phyloP scores from a whole-genome alignment of 2,113 vertebrate genomes.

The Otis tarda region DNA sequence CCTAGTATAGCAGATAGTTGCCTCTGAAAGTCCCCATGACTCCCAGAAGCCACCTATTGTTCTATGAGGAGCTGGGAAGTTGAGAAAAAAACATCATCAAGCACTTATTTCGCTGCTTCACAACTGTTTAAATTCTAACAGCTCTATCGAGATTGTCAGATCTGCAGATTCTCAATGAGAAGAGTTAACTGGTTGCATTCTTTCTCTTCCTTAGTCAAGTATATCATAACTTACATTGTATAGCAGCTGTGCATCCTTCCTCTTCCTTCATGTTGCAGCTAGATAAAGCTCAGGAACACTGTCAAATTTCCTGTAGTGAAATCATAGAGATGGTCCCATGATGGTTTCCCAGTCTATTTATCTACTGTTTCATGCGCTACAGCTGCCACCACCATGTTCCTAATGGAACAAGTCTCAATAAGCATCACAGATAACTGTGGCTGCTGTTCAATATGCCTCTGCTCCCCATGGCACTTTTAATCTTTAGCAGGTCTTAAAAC shows the following conservation, averaged over 20 bases:
- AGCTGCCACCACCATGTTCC: fast-evolving
- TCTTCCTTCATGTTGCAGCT: neutral
- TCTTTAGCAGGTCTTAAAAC: neutral
- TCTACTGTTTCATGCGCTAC: neutral
- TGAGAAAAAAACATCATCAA: neutral
- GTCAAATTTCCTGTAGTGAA: neutral
- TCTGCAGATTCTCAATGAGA: neutral
- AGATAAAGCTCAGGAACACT: neutral
- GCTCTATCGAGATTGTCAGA: neutral
- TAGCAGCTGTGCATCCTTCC: neutral
- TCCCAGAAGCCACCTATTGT: neutral
- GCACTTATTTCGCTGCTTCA: neutral
- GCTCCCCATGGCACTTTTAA: neutral
- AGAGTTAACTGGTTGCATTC: neutral
- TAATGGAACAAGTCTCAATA: neutral
- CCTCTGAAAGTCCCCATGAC: neutral
- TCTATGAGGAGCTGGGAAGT: neutral
- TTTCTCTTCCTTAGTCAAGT: neutral
- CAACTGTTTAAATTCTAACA: neutral
- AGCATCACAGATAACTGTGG: neutral
- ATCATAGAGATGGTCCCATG: neutral
- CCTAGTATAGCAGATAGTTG: neutral
- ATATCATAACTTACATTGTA: neutral
- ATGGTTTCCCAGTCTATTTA: neutral
- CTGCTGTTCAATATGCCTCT: neutral